These are phyloP conservation scores for Epinotia bilunana DNA, from an alignment of 2,888 invertebrate genomes.

Conservation along the genomic window DNA sequence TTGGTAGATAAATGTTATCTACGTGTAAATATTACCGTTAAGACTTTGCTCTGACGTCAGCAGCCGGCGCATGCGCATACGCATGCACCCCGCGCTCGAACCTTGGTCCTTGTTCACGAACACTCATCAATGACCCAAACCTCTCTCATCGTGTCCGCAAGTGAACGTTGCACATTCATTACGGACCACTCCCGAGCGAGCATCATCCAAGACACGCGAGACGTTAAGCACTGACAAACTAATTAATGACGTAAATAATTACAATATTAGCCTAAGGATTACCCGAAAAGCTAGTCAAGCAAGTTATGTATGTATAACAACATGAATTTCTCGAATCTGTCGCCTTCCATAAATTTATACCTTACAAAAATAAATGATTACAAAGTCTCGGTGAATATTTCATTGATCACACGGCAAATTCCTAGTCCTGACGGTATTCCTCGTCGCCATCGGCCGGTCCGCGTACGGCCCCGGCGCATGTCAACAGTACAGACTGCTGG, in stretches of 20 bases:
- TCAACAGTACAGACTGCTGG: too few species aligned
- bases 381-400: slow-evolving; percentile 8
- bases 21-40: slow-evolving; percentile 38
- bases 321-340: slow-evolving; percentile 33
- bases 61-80: not conserved
- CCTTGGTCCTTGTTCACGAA: too few species aligned
- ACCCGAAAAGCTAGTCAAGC: not conserved
- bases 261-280: not conserved
- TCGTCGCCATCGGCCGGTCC: too few species aligned
- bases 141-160: not conserved
- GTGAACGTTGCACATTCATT: not conserved
- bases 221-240: not conserved
- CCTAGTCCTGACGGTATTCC: not conserved
- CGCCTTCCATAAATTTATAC: slow-evolving; percentile 45
- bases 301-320: not conserved
- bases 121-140: too few species aligned
- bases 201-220: not conserved
- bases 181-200: too few species aligned
- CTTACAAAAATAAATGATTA: slow-evolving; percentile 41
- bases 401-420: not conserved
- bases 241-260: not conserved
- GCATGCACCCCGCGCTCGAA: too few species aligned
- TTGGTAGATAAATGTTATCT: slow-evolving; percentile 38
- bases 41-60: not conserved
- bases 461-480: too few species aligned